Evolutionary conservation across 1,140 invertebrate genomes (phyloP).

Genomic region (Lanistes nyassanus): DNA sequence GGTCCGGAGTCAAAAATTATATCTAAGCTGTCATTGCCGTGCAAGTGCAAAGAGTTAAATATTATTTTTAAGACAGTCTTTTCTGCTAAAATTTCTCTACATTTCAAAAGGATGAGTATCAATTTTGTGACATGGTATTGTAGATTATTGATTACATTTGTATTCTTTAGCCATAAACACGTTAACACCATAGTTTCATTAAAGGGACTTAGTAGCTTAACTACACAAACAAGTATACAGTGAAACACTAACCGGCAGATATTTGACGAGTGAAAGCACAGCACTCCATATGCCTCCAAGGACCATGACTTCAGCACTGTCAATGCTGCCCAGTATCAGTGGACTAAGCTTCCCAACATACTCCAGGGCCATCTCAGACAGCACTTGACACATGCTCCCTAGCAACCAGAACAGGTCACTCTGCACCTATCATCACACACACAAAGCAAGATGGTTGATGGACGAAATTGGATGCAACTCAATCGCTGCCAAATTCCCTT

Average conservation of each 20-base stretch:
- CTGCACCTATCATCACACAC: constrained; percentile 65
- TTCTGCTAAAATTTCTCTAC: too few species aligned
- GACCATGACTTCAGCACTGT: constrained; percentile 78
- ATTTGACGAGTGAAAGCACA: constrained; percentile 72
- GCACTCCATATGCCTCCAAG: constrained; percentile 79
- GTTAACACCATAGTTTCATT: neutral
- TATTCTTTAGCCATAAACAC: too few species aligned
- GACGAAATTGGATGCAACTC: neutral
- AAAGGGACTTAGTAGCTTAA: too few species aligned
- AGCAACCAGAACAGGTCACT: constrained; percentile 77
- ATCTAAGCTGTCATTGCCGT: too few species aligned
- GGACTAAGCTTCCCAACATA: constrained; percentile 72
- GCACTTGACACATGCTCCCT: constrained; percentile 72
- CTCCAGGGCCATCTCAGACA: constrained; percentile 53
- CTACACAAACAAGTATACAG: too few species aligned
- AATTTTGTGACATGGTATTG: too few species aligned
- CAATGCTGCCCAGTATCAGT: constrained; percentile 75
- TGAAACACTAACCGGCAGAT: constrained; percentile 70
- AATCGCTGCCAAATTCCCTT: neutral
- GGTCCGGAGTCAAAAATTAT: too few species aligned
- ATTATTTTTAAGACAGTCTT: too few species aligned
- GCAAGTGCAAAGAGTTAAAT: too few species aligned
- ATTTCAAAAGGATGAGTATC: too few species aligned
- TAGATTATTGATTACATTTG: too few species aligned
- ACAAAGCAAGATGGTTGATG: too few species aligned